phyloP scores from a whole-genome alignment of 2,113 vertebrate species.

The Condylura cristata region DNA sequence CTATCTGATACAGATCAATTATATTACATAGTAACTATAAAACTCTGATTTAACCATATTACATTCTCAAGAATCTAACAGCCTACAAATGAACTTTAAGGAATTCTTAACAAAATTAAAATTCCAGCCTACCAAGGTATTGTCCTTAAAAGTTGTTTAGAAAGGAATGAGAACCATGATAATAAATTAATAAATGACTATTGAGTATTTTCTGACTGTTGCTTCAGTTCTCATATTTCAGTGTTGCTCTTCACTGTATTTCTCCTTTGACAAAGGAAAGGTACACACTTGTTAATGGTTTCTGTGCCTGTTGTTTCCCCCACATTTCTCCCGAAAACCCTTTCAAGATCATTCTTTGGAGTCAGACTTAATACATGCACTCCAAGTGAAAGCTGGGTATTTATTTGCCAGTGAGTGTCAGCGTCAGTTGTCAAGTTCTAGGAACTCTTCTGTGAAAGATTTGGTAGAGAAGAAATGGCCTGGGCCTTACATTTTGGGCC shows the following conservation, averaged over 20 bases:
- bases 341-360: slow-evolving; percentile 42
- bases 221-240: neutral
- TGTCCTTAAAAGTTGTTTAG: slow-evolving; percentile 28
- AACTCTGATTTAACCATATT: slow-evolving; percentile 37
- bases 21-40: slow-evolving; percentile 30
- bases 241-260: neutral
- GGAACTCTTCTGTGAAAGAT: neutral
- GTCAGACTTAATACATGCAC: neutral
- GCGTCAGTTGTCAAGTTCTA: neutral
- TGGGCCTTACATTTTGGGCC: neutral
- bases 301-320: slow-evolving; percentile 18
- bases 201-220: neutral
- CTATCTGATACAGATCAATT: slow-evolving; percentile 52
- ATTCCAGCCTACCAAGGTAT: neutral
- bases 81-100: slow-evolving; percentile 54
- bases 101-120: slow-evolving; percentile 58
- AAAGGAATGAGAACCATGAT: neutral
- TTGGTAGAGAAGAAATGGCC: neutral
- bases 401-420: slow-evolving; percentile 3
- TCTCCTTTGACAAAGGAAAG: neutral
- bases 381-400: neutral
- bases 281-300: slow-evolving; percentile 18
- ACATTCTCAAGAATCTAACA: slow-evolving; percentile 2
- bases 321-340: slow-evolving; percentile 33
- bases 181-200: neutral